Conservation (phyloP, 2,888 invertebrate species). For the Tetrapedia diversipes region DNA sequence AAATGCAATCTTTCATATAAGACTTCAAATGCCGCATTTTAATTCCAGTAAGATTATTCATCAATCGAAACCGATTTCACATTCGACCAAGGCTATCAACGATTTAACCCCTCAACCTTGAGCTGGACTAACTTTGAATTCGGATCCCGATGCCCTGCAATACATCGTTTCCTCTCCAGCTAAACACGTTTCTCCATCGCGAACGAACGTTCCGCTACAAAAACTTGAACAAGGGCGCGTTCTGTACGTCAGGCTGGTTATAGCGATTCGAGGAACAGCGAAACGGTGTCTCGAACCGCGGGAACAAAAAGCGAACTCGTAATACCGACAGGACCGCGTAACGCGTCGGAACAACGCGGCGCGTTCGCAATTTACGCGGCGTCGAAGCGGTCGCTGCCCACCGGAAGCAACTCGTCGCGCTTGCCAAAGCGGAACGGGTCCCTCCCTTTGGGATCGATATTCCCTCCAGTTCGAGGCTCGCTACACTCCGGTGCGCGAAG, state of each 20-base stretch:
- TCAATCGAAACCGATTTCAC: not conserved
- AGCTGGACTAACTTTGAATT: not conserved
- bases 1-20: too few species aligned
- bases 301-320: constrained; percentile 5
- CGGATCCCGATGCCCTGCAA: not conserved
- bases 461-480: not conserved
- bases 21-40: too few species aligned
- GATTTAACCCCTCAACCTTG: not conserved
- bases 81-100: not conserved
- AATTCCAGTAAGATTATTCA: too few species aligned
- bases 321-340: not conserved
- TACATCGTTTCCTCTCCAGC: not conserved
- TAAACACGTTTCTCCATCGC: not conserved
- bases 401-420: not conserved
- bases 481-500: not conserved
- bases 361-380: constrained; percentile 16
- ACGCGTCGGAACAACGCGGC: constrained; percentile 2
- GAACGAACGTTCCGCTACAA: not conserved
- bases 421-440: not conserved
- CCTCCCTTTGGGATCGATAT: constrained; percentile 17
- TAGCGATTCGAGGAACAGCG: not conserved
- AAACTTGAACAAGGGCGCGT: constrained; percentile 7
- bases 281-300: not conserved
- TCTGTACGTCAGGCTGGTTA: constrained; percentile 11
- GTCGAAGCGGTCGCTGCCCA: not conserved